phyloP scores from a whole-genome alignment of 1,140 invertebrate species.

The Leptinotarsa defecta region DNA sequence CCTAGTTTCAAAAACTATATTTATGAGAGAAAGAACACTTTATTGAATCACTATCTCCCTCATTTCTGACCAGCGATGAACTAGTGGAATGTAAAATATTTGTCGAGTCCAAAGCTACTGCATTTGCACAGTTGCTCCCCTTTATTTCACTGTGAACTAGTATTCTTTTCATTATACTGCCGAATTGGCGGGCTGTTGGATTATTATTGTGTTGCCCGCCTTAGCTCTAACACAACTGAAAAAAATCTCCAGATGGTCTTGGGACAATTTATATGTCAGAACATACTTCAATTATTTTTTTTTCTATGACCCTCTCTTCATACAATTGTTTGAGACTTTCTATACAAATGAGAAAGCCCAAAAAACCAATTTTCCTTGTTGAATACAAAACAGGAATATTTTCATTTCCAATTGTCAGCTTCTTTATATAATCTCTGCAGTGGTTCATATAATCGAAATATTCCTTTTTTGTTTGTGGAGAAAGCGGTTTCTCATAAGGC shows the following conservation, averaged over 20 bases:
- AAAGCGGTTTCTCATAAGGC: neutral
- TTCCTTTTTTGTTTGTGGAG: neutral
- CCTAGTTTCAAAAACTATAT: too few relatives aligned
- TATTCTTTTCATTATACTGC: constrained; percentile 36
- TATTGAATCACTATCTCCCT: neutral
- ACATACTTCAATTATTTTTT: neutral
- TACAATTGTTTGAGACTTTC: neutral
- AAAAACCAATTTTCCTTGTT: neutral
- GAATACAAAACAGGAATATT: neutral
- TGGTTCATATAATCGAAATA: neutral
- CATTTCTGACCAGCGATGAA: neutral
- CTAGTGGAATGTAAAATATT: constrained; percentile 41
- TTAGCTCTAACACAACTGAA: constrained; percentile 38
- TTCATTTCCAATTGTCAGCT: neutral
- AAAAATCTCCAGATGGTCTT: constrained; percentile 34
- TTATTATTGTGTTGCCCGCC: constrained; percentile 44
- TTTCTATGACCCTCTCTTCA: constrained; percentile 38
- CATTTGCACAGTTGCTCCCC: constrained; percentile 31
- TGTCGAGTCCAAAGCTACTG: constrained; percentile 31
- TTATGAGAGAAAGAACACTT: too few relatives aligned
- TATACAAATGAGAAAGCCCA: neutral
- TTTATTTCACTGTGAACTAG: constrained; percentile 36
- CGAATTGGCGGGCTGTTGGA: constrained; percentile 41
- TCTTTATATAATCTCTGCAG: neutral
- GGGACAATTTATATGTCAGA: neutral